Evolutionary conservation across 1,140 invertebrate species (phyloP).

Genomic region (Halictus rubicundus): DNA sequence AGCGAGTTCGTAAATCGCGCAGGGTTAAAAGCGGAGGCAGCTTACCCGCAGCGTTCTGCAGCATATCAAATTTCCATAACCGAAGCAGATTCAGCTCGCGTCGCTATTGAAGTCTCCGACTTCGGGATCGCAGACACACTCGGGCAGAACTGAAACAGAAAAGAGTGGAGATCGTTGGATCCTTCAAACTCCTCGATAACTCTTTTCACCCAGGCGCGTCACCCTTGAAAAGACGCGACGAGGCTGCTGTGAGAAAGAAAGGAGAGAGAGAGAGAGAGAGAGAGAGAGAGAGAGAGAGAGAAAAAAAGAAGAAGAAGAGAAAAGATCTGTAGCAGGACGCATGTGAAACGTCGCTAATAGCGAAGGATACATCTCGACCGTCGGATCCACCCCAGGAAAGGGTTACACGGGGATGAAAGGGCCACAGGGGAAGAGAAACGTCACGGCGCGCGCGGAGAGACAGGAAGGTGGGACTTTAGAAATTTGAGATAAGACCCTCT

Average conservation of each 20-base stretch:
- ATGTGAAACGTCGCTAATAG: conserved; percentile 38
- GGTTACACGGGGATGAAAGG: conserved; percentile 18
- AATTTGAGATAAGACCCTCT: conserved; percentile 49
- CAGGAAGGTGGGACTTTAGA: conserved; percentile 50
- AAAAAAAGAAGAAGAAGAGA: too few relatives aligned
- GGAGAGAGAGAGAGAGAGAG: background rate
- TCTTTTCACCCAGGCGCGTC: background rate
- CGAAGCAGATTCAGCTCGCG: background rate
- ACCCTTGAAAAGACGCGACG: background rate
- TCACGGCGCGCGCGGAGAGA: conserved; percentile 4
- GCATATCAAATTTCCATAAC: conserved; percentile 6
- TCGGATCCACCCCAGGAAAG: conserved; percentile 25
- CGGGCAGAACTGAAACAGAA: background rate
- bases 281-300: background rate
- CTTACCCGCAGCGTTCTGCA: background rate
- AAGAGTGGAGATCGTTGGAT: too few relatives aligned
- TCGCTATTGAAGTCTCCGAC: too few relatives aligned
- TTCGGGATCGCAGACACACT: too few relatives aligned
- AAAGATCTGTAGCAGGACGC: conserved; percentile 3
- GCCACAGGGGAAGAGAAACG: conserved; percentile 1
- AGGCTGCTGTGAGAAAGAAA: background rate
- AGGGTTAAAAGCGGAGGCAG: too few relatives aligned
- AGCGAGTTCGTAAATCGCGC: too few relatives aligned
- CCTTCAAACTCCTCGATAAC: background rate
- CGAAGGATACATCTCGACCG: conserved; percentile 28